phyloP scores from a whole-genome alignment of 2,888 invertebrate genomes.

The Ectobius pallidus region DNA sequence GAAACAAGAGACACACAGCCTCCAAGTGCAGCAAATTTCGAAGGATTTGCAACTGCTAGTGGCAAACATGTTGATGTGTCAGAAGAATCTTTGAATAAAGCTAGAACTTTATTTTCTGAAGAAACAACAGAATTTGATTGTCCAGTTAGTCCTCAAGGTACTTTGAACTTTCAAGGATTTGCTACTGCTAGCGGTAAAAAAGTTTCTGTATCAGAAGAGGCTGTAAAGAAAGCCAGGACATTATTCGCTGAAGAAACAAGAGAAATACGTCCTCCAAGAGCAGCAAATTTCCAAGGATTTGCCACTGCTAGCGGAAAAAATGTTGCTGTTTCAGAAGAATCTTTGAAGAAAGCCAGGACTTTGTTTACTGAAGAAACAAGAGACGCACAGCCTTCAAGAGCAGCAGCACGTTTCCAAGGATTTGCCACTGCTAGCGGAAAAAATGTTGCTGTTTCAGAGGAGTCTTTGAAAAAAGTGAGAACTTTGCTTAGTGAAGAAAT shows the following conservation, averaged over 20 bases:
- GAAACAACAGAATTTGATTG: constrained; percentile 36
- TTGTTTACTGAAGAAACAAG: constrained; percentile 4
- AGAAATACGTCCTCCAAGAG: not conserved
- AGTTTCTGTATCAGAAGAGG: constrained; percentile 52
- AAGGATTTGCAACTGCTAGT: constrained; percentile 48
- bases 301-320: constrained; percentile 46
- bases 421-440: constrained; percentile 47
- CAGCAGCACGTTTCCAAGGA: constrained; percentile 36
- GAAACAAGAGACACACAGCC: constrained; percentile 48
- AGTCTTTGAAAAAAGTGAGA: constrained; percentile 52
- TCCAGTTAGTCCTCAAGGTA: constrained; percentile 1
- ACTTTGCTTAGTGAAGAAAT: constrained; percentile 51
- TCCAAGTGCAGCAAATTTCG: no score
- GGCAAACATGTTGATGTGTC: constrained; percentile 54
- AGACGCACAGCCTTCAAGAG: not conserved
- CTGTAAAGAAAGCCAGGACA: constrained; percentile 49
- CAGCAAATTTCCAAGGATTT: constrained; percentile 42
- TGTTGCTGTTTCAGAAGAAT: constrained; percentile 47
- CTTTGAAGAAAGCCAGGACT: constrained; percentile 40
- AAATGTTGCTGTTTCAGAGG: constrained; percentile 45
- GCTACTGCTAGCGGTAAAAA: constrained; percentile 53
- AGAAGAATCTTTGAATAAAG: constrained; percentile 49
- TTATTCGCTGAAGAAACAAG: constrained; percentile 48
- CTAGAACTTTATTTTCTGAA: constrained; percentile 50
- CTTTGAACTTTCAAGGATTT: not conserved